Conservation (phyloP, 2,797 vertebrate species). For the Notamacropus eugenii region DNA sequence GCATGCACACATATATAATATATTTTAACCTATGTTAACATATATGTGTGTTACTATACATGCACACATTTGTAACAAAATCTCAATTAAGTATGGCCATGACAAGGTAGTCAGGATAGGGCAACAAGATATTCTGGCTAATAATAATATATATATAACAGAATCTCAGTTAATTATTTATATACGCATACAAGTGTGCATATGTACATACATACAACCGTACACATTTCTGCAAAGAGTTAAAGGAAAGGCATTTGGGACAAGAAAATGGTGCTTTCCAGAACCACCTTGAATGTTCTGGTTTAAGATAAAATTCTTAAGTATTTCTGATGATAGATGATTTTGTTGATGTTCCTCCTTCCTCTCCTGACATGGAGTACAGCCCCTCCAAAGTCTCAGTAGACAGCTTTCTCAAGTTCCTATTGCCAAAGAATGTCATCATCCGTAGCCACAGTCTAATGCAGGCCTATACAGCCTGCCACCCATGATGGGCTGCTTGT, state of each 20-base stretch:
- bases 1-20: no score
- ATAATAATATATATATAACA: neutral
- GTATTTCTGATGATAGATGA: neutral
- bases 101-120: no score
- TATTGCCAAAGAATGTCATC: neutral
- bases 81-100: neutral
- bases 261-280: neutral
- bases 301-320: neutral
- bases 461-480: no score
- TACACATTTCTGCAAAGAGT: neutral
- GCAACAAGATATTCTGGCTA: neutral
- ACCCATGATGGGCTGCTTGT: no score
- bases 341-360: neutral
- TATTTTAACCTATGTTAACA: no score
- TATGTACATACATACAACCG: neutral
- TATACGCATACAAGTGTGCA: no score
- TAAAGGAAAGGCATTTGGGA: neutral
- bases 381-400: neutral
- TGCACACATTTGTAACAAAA: neutral
- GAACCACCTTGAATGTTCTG: neutral
- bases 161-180: neutral
- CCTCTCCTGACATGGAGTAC: neutral
- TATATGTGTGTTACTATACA: neutral
- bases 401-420: neutral
- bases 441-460: neutral